Conservation (phyloP, 2,113 vertebrate genomes). For the Diglossa brunneiventris region DNA sequence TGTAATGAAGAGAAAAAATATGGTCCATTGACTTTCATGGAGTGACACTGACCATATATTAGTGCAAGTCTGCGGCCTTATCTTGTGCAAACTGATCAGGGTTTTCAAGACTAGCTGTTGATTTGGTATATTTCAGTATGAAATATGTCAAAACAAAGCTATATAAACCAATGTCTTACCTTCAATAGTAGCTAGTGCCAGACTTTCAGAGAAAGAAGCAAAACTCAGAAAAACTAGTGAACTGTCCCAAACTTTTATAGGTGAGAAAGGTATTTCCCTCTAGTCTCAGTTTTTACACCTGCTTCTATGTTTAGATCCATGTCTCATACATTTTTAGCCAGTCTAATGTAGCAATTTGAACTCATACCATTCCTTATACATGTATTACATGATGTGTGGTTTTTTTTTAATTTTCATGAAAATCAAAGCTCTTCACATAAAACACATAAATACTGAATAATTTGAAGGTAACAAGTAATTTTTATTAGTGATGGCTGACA, state of each 20-base stretch:
- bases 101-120: neutral
- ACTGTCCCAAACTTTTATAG: neutral
- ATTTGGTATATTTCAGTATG: neutral
- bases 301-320: neutral
- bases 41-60: neutral
- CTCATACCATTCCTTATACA: neutral
- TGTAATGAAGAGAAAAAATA: slow-evolving; percentile 16
- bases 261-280: neutral
- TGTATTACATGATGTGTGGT: neutral
- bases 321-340: neutral
- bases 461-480: slow-evolving; percentile 10
- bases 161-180: neutral
- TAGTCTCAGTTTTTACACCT: neutral
- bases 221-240: neutral
- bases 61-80: neutral
- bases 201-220: neutral
- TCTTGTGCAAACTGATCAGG: neutral
- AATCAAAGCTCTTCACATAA: neutral
- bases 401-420: neutral
- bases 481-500: slow-evolving; percentile 50
- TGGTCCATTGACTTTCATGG: neutral
- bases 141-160: neutral
- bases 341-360: neutral
- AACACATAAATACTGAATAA: neutral
- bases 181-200: neutral